Evolutionary conservation across 2,113 vertebrate genomes (phyloP), one percentile per base, ranked within the genome.

Genomic region (Xyrauchen texanus): DNA sequence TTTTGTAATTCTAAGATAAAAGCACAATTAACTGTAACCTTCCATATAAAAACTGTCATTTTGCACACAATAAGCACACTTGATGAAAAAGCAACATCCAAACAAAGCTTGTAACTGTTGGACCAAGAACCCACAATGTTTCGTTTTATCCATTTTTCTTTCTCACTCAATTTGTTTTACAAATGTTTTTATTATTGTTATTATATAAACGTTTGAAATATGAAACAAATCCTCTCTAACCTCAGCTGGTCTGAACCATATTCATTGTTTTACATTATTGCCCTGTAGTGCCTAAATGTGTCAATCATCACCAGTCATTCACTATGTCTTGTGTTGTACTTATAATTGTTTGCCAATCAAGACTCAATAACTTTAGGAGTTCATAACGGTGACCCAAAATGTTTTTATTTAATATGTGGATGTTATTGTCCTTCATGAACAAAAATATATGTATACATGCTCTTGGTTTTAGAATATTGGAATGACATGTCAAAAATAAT

Each of bases 211-310:
- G 4, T 62, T 49, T 66, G 15, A 55, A 62, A 6, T 62, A 60
- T 66, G 15, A 55, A 62, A 11, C 55, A 68, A 63, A 55, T 71
- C 21, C 64, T n/a, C 21, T 57, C 76, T 68, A 77, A 77, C 77
- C 68, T 86, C 84, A 85, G 72, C 76, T 82, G 80, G 81, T 87
- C 82, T 83, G 83, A 84, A 81, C 61, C 58, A 58, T 71, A 74
- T 70, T 82, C 12, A 76, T 80, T 65, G 68, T 58, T 72, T 73
- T 16, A 61, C 42, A 11, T 61, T 47, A 15, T 73, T 68, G 44
- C 7, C 15, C 9, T 61, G 11, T 63, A 71, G 34, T 81, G 49
- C 58, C 66, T 63, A 45, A 9, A 57, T 64, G 21, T 65, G 46
- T 64, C 42, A 10, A 5, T 58, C 6, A 8, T 68, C 10, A 52